These are phyloP conservation scores for Hafferia zeledoni DNA, from an alignment of 2,797 vertebrate genomes.

Conservation along the genomic window DNA sequence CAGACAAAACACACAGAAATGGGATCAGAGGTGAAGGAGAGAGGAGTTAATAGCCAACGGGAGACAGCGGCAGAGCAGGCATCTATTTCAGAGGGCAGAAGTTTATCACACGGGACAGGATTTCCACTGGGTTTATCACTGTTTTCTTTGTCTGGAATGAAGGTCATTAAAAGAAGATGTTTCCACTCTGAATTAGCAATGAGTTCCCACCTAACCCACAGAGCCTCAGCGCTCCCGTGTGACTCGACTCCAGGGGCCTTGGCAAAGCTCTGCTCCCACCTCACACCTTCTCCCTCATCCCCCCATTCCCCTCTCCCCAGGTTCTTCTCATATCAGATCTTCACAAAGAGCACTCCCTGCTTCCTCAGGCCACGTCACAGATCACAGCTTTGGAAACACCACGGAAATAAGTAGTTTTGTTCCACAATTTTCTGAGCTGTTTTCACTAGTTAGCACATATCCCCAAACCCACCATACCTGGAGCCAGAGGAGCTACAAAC, in stretches of 20 bases:
- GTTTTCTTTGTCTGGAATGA: constrained; percentile 19
- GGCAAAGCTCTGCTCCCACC: neutral
- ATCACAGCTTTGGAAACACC: neutral
- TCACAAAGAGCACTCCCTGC: neutral
- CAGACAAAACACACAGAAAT: neutral
- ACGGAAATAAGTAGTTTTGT: neutral
- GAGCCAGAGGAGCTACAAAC: neutral
- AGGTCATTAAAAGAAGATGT: constrained; percentile 9
- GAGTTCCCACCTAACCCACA: neutral
- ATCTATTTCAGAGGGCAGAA: constrained; percentile 7
- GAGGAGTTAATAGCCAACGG: neutral
- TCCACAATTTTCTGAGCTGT: neutral
- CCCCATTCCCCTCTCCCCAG: neutral
- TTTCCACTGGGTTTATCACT: constrained; percentile 25
- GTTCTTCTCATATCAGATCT: neutral
- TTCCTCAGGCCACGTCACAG: neutral
- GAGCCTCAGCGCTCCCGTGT: neutral
- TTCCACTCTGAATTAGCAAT: constrained; percentile 52
- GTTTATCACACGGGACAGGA: constrained; percentile 22
- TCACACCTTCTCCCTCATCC: neutral
- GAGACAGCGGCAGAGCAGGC: neutral
- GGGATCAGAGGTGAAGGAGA: neutral
- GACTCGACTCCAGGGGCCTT: neutral
- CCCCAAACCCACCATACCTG: fast-evolving
- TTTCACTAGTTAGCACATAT: neutral